Evolutionary conservation across 2,113 vertebrate species (phyloP).

Genomic region (Castor canadensis): DNA sequence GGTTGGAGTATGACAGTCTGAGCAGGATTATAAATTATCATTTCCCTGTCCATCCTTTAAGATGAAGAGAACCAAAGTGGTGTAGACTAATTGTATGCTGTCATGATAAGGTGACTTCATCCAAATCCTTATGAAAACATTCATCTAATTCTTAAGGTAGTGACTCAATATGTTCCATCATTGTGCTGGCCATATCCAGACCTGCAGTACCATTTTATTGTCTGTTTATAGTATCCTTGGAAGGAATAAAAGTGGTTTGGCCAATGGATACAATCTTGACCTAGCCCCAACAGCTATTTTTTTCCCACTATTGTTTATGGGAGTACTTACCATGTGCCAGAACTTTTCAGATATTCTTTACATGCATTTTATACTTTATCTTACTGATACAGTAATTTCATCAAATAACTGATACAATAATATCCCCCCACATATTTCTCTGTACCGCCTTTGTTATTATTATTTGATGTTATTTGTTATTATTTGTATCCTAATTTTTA

Average conservation of each 20-base stretch:
- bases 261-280: neutral
- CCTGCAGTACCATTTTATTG: neutral
- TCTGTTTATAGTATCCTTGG: neutral
- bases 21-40: neutral
- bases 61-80: neutral
- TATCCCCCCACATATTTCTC: neutral
- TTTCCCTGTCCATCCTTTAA: neutral
- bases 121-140: neutral
- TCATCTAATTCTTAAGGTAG: neutral
- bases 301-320: neutral
- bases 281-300: neutral
- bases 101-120: neutral
- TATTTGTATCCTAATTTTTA: neutral
- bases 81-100: neutral
- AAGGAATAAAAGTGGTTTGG: neutral
- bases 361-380: neutral
- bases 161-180: neutral
- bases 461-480: too few species aligned
- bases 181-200: neutral
- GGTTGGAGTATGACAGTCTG: neutral
- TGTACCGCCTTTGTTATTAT: neutral
- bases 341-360: neutral
- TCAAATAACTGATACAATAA: too few species aligned
- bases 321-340: neutral
- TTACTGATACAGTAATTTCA: neutral